A percentile compares a stretch with the other conserved stretches of the same genome.
These are phyloP conservation scores for Archilochus colubris DNA, from an alignment of 2,113 vertebrate species.

Conservation along the genomic window DNA sequence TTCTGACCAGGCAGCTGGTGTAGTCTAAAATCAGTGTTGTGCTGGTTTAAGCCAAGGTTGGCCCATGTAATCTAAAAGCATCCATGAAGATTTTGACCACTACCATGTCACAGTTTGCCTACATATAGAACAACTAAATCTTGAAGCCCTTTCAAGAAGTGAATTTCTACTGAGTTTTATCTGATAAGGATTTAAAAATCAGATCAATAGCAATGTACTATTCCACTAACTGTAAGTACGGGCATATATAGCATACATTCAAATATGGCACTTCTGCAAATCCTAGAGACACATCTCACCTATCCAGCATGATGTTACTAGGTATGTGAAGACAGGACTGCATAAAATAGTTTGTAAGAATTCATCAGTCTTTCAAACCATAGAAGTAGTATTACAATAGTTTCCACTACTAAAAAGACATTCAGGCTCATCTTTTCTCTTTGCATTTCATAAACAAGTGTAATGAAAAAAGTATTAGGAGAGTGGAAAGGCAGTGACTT, in stretches of 20 bases:
- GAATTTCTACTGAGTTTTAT: neutral
- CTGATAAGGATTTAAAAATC: neutral
- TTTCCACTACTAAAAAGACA: neutral
- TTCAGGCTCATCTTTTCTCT: neutral
- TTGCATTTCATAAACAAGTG: neutral
- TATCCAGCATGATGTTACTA: neutral
- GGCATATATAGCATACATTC: neutral
- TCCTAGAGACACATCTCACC: neutral
- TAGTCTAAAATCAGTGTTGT: neutral
- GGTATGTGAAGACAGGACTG: neutral
- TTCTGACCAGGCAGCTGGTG: neutral
- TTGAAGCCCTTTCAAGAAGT: slow-evolving; percentile 12
- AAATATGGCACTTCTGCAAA: slow-evolving; percentile 16
- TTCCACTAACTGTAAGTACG: neutral
- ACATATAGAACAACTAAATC: neutral
- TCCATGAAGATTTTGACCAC: neutral
- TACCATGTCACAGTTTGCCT: neutral
- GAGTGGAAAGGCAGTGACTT: neutral
- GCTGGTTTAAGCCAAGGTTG: neutral
- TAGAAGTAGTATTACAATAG: neutral
- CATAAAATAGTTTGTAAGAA: neutral
- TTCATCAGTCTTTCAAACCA: neutral
- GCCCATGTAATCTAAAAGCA: neutral
- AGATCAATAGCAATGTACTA: neutral
- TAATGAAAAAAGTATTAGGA: neutral